phyloP scores from a whole-genome alignment of 2,888 invertebrate species.

The Ormyrus pomaceus region DNA sequence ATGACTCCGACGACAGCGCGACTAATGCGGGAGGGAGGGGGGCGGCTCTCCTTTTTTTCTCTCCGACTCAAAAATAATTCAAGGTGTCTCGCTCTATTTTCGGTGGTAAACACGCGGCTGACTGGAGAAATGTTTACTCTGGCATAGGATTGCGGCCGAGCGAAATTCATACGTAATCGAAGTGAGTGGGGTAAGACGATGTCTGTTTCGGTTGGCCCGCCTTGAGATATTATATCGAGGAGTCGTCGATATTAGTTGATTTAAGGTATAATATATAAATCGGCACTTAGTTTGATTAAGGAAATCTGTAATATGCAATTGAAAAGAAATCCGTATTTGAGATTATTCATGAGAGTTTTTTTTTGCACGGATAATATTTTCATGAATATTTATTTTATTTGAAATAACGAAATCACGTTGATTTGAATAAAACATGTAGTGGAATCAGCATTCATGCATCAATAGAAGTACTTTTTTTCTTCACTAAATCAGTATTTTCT shows the following conservation, averaged over 20 bases:
- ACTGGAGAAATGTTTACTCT: not conserved
- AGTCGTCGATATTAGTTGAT: not conserved
- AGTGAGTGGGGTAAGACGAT: not conserved
- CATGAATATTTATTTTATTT: slow-evolving; percentile 38
- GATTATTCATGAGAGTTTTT: slow-evolving; percentile 17
- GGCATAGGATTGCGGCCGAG: not conserved
- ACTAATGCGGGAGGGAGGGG: not conserved
- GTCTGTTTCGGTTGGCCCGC: too few relatives aligned
- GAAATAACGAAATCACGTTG: slow-evolving; percentile 8
- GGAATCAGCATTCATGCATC: slow-evolving; percentile 12
- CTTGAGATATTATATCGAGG: too few relatives aligned
- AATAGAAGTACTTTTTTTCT: slow-evolving; percentile 9
- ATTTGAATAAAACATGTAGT: slow-evolving; percentile 31
- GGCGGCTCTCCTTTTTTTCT: too few relatives aligned
- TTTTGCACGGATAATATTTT: slow-evolving; percentile 12
- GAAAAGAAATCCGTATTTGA: not conserved
- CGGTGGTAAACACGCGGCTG: not conserved
- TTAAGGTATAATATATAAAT: slow-evolving; percentile 16
- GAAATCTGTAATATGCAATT: not conserved
- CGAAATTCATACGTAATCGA: not conserved
- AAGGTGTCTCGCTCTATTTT: slow-evolving; percentile 2
- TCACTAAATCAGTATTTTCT: not conserved
- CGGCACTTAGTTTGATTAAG: not conserved
- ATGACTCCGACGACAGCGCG: not conserved
- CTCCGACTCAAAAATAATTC: not conserved